Percentiles rank a stretch among this genome's conserved stretches.
Evolutionary conservation across 1,140 invertebrate genomes (phyloP).

Genomic region (Littorina saxatilis): DNA sequence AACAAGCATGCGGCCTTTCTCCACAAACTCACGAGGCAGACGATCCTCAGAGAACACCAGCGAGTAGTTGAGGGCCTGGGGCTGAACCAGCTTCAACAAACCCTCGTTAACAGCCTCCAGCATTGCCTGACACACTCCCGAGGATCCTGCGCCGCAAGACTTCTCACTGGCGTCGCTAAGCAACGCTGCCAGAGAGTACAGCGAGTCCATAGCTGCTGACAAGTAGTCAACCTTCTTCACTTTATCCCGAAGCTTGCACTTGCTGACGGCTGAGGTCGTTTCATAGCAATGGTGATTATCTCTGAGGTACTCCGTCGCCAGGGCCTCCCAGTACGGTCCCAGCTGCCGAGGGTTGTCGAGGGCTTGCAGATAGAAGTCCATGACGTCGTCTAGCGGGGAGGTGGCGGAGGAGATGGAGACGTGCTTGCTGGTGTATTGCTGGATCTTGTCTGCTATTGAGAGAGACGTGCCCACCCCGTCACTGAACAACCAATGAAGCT

Average conservation of each 20-base stretch:
- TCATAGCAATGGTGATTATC: background rate
- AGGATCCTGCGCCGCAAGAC: background rate
- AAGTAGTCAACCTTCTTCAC: conserved; percentile 18
- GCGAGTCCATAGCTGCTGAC: conserved; percentile 22
- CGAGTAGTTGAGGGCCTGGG: conserved; percentile 6
- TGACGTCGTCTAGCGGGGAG: conserved; percentile 33
- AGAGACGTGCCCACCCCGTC: conserved; percentile 34
- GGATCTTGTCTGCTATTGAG: background rate
- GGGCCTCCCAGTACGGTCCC: background rate
- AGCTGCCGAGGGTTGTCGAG: background rate
- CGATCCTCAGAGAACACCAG: background rate
- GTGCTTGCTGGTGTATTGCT: background rate
- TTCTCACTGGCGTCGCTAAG: conserved; percentile 20
- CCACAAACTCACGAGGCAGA: background rate
- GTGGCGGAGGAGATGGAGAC: conserved; percentile 30
- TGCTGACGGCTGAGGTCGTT: background rate
- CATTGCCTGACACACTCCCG: conserved; percentile 15
- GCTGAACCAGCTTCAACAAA: background rate
- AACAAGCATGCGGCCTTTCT: background rate
- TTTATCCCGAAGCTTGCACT: background rate
- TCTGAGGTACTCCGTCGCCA: conserved; percentile 20
- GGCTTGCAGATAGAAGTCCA: conserved; percentile 26
- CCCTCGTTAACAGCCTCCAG: background rate
- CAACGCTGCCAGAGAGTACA: conserved; percentile 33
- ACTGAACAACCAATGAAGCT: conserved; percentile 32